Evolutionary conservation across 2,888 invertebrate species (phyloP).

Genomic region (Diploptera punctata): DNA sequence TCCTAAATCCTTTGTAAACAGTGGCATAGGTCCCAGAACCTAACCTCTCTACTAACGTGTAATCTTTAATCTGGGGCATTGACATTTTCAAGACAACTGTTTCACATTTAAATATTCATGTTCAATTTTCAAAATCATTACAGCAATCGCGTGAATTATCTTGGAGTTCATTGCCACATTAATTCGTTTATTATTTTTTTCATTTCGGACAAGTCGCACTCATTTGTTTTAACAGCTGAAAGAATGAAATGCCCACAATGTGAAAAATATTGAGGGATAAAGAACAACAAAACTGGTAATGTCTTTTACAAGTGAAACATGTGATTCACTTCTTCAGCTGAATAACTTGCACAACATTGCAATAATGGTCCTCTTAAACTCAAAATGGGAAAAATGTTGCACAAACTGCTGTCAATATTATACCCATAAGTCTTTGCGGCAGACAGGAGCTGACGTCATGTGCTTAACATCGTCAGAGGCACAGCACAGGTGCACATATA

Average conservation of each 20-base stretch:
- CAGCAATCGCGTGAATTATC: no score
- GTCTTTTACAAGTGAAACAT: background rate
- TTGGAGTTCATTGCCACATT: no score
- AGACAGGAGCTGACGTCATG: slow-evolving; percentile 44
- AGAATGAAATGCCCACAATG: background rate
- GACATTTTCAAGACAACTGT: no score
- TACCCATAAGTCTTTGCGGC: slow-evolving; percentile 40
- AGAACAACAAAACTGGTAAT: background rate
- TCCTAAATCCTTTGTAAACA: slow-evolving; percentile 80
- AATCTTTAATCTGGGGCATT: slow-evolving; percentile 67
- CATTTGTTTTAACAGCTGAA: slow-evolving; percentile 5
- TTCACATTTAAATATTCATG: no score
- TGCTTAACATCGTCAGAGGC: slow-evolving; percentile 45
- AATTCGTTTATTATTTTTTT: no score
- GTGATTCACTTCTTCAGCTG: no score
- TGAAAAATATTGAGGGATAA: background rate
- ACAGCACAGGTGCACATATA: slow-evolving; percentile 62
- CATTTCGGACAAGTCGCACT: background rate
- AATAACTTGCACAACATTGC: no score
- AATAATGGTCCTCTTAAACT: no score
- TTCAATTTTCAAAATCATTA: no score
- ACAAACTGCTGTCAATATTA: slow-evolving; percentile 33
- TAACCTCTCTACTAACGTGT: slow-evolving; percentile 73
- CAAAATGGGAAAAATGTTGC: slow-evolving; percentile 1
- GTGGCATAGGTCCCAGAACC: slow-evolving; percentile 86